phyloP scores from a whole-genome alignment of 2,797 vertebrate genomes.

The Sebastolobus alascanus region DNA sequence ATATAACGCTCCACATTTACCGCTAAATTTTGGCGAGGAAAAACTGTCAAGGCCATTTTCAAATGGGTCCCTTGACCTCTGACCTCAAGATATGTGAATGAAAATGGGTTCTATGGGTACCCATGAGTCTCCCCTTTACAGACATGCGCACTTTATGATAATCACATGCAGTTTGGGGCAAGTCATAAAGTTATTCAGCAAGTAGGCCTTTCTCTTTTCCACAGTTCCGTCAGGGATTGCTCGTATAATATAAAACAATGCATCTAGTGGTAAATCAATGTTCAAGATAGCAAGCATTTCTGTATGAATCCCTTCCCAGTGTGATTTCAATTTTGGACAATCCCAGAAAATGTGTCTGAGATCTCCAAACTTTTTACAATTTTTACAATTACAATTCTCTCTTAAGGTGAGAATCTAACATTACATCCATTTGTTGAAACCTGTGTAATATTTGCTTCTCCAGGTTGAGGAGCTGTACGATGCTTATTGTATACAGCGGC shows the following conservation, averaged over 20 bases:
- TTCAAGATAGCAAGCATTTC: background rate
- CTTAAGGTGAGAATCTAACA: background rate
- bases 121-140: too few relatives aligned
- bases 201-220: background rate
- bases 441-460: background rate
- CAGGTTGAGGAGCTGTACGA: constrained; percentile 98
- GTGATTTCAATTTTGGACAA: background rate
- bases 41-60: too few relatives aligned
- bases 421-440: background rate
- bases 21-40: too few relatives aligned
- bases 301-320: background rate
- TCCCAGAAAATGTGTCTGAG: background rate
- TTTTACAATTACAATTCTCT: background rate
- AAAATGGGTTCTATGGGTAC: too few relatives aligned
- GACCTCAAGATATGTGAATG: too few relatives aligned
- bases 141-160: too few relatives aligned
- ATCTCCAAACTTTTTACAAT: background rate
- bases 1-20: too few relatives aligned
- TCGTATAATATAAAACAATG: background rate
- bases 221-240: background rate
- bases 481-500: constrained; percentile 96
- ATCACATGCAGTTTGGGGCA: too few relatives aligned
- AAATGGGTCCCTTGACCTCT: too few relatives aligned
- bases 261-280: background rate
- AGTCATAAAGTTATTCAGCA: background rate